These are phyloP conservation scores for Drosophila aff. DNA, from an alignment of 1,140 invertebrate genomes.

Conservation along the genomic window DNA sequence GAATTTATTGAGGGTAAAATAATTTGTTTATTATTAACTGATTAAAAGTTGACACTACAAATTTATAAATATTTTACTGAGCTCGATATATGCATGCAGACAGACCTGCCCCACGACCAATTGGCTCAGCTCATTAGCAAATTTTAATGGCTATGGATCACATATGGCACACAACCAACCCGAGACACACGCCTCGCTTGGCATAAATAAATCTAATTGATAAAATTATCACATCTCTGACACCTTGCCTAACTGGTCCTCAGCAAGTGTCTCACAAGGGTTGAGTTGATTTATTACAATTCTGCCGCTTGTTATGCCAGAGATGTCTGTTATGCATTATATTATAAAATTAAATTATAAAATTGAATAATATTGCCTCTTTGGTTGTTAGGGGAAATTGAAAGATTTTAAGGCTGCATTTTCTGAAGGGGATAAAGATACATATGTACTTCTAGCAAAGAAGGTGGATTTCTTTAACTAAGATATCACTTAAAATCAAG, in stretches of 20 bases:
- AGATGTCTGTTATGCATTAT: background rate
- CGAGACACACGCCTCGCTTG: constrained; percentile 44
- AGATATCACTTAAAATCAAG: constrained; percentile 1
- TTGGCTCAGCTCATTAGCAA: constrained; percentile 29
- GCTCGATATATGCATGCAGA: background rate
- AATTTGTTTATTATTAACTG: background rate
- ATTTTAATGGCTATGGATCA: constrained; percentile 31
- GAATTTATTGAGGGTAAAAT: background rate
- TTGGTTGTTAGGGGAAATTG: background rate
- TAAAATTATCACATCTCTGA: constrained; percentile 62
- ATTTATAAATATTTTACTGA: background rate
- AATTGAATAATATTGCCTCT: background rate
- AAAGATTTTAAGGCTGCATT: background rate
- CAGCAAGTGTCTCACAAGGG: constrained; percentile 21
- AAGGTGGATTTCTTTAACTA: background rate
- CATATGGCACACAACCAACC: constrained; percentile 18
- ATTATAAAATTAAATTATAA: background rate
- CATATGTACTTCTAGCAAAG: background rate
- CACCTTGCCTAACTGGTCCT: constrained; percentile 48
- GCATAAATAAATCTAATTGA: constrained; percentile 55
- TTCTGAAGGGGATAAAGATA: background rate
- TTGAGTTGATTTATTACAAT: constrained; percentile 39
- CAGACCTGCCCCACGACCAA: constrained; percentile 46
- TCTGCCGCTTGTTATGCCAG: constrained; percentile 40
- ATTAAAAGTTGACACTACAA: background rate